phyloP scores from a whole-genome alignment of 2,113 vertebrate species.

The Cricetomys ansorgei region DNA sequence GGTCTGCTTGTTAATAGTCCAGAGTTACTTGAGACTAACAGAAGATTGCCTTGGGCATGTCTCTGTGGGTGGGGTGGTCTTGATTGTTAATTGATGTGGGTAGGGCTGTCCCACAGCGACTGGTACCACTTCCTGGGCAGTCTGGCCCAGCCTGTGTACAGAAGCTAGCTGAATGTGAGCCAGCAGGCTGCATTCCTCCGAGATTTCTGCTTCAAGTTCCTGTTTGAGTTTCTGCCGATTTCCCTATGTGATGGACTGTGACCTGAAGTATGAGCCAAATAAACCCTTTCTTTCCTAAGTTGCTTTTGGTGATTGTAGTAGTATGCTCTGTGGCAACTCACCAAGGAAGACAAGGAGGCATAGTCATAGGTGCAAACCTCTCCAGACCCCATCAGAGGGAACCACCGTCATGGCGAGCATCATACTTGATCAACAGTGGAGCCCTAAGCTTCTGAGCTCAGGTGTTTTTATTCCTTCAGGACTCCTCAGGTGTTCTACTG shows the following conservation, averaged over 20 bases:
- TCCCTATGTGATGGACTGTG: background rate
- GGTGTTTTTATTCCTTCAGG: too few relatives aligned
- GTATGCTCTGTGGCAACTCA: too few relatives aligned
- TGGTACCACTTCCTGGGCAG: background rate
- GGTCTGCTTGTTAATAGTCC: background rate
- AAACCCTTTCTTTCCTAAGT: background rate
- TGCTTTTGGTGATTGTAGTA: background rate
- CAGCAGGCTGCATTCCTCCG: background rate
- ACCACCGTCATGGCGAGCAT: too few relatives aligned
- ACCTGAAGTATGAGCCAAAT: background rate
- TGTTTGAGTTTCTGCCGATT: background rate
- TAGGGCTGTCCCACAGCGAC: background rate
- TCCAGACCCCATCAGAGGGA: too few relatives aligned
- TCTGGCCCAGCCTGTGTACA: background rate
- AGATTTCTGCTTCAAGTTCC: background rate
- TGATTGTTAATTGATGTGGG: background rate
- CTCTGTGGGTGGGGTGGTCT: background rate
- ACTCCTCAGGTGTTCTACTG: too few relatives aligned
- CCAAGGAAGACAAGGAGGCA: too few relatives aligned
- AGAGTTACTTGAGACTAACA: background rate
- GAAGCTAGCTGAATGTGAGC: background rate
- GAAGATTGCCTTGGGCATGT: background rate
- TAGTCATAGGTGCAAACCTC: too few relatives aligned
- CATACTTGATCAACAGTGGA: too few relatives aligned
- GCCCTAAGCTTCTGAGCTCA: too few relatives aligned